These are phyloP conservation scores for Listrodromus nycthemerus DNA, from an alignment of 2,888 invertebrate genomes.

Conservation along the genomic window DNA sequence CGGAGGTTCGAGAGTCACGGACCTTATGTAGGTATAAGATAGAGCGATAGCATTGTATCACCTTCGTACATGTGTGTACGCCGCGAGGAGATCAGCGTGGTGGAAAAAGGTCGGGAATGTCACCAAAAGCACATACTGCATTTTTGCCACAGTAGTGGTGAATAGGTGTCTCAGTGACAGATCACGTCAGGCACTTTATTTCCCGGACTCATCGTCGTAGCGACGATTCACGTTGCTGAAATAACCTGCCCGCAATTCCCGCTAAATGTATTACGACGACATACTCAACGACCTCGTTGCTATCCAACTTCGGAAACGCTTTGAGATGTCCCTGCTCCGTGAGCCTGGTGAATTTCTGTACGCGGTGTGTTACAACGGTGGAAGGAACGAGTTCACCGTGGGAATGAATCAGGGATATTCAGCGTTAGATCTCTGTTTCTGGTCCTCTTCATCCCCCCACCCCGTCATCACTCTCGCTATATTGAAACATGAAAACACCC, in stretches of 20 bases:
- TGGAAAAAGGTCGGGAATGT: slow-evolving; percentile 17
- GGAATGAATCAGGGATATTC: slow-evolving; percentile 31
- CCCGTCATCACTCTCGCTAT: neutral
- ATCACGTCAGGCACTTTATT: slow-evolving; percentile 33
- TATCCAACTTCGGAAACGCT: slow-evolving; percentile 31
- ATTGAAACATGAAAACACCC: slow-evolving; percentile 11
- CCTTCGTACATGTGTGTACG: neutral
- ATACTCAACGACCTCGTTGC: neutral
- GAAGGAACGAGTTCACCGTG: slow-evolving; percentile 19
- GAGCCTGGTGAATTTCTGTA: slow-evolving; percentile 35
- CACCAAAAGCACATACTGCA: slow-evolving; percentile 7
- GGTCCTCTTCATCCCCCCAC: neutral
- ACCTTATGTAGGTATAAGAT: slow-evolving; percentile 31
- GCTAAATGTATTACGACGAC: slow-evolving; percentile 22
- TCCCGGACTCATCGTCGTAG: slow-evolving; percentile 13
- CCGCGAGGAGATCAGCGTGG: neutral
- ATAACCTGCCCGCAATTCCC: slow-evolving; percentile 11
- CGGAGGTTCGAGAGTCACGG: slow-evolving; percentile 19
- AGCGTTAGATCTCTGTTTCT: slow-evolving; percentile 16
- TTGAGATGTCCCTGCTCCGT: neutral
- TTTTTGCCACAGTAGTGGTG: slow-evolving; percentile 22
- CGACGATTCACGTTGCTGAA: slow-evolving; percentile 29
- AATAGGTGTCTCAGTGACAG: slow-evolving; percentile 1
- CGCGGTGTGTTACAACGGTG: slow-evolving; percentile 31
- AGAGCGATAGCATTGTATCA: slow-evolving; percentile 39